phyloP scores from a whole-genome alignment of 1,140 invertebrate species.

The Ceratina australensis region DNA sequence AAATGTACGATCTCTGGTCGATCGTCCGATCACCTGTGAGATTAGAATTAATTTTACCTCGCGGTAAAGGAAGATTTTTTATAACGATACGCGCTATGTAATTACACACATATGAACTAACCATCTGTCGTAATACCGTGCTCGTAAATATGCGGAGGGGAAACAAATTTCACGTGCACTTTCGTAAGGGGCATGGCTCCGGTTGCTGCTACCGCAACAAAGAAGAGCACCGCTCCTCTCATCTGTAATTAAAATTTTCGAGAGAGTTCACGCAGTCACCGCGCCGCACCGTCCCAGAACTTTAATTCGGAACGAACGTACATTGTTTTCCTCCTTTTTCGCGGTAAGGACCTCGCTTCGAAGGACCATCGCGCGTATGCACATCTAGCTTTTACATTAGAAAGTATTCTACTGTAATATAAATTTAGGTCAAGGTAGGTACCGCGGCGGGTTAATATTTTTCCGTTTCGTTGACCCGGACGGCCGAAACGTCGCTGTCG shows the following conservation, averaged over 20 bases:
- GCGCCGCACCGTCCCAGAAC: not conserved
- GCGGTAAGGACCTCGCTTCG: too few relatives aligned
- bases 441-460: not conserved
- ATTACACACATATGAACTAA: conserved; percentile 51
- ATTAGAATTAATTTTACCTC: conserved; percentile 35
- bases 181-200: conserved; percentile 67
- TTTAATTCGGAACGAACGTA: too few relatives aligned
- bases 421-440: conserved; percentile 33
- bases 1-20: conserved; percentile 68
- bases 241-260: conserved; percentile 59
- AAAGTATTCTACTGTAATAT: not conserved
- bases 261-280: not conserved
- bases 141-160: conserved; percentile 71
- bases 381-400: not conserved
- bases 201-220: conserved; percentile 47
- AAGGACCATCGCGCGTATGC: not conserved
- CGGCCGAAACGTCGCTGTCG: not conserved
- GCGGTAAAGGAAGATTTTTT: not conserved
- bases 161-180: conserved; percentile 74
- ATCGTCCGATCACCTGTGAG: conserved; percentile 66
- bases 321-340: not conserved
- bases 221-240: conserved; percentile 50
- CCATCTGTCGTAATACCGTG: conserved; percentile 73
- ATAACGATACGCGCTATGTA: not conserved
- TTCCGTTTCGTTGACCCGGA: not conserved